These are phyloP conservation scores for Drosophila neonasuta DNA, from an alignment of 2,888 invertebrate species.

Conservation along the genomic window DNA sequence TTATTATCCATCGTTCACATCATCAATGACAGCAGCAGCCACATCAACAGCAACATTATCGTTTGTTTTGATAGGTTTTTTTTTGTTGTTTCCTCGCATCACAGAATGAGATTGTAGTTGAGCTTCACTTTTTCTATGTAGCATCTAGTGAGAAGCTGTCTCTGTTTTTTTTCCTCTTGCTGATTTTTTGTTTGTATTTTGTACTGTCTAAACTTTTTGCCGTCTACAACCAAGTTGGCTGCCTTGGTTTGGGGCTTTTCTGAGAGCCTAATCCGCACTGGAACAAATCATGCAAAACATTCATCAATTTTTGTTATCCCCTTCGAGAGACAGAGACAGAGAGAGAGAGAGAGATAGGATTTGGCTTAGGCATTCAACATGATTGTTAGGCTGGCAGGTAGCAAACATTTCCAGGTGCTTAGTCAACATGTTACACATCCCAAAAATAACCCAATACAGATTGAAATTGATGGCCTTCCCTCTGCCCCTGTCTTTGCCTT, in stretches of 20 bases:
- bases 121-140: not conserved
- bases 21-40: slow-evolving; percentile 52
- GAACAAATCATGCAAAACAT: slow-evolving; percentile 67
- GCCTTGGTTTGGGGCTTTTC: slow-evolving; percentile 10
- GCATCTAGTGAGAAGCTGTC: slow-evolving; percentile 11
- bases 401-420: slow-evolving; percentile 65
- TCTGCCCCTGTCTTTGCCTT: too few relatives aligned
- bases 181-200: slow-evolving; percentile 32
- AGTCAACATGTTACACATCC: slow-evolving; percentile 53
- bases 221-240: not conserved
- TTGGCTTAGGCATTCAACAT: slow-evolving; percentile 23
- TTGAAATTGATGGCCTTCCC: slow-evolving; percentile 64
- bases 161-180: slow-evolving; percentile 22
- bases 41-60: slow-evolving; percentile 57
- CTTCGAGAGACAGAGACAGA: slow-evolving; percentile 3
- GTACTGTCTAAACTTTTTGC: slow-evolving; percentile 43
- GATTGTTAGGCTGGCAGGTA: slow-evolving; percentile 27
- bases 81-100: slow-evolving; percentile 13
- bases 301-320: slow-evolving; percentile 69
- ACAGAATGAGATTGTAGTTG: slow-evolving; percentile 18
- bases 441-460: slow-evolving; percentile 60
- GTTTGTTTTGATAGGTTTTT: slow-evolving; percentile 70
- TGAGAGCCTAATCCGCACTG: slow-evolving; percentile 40
- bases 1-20: slow-evolving; percentile 64
- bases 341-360: not conserved